phyloP scores from a whole-genome alignment of 2,797 vertebrate genomes.

The Gambusia yucatana region DNA sequence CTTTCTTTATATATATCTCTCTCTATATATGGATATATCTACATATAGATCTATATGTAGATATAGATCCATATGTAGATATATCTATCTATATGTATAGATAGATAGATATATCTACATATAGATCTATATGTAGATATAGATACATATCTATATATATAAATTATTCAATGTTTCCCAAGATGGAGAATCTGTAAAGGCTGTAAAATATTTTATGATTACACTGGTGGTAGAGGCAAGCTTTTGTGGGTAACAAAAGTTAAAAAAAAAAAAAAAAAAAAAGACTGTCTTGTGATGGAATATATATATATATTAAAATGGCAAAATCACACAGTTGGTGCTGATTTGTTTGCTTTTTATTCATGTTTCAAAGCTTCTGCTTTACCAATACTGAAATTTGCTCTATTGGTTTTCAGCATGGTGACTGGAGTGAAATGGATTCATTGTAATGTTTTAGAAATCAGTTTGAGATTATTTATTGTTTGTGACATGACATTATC shows the following conservation, averaged over 20 bases:
- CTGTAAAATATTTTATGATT: slow-evolving; percentile 32
- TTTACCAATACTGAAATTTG: background rate
- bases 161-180: no score
- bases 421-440: background rate
- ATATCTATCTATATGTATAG: no score
- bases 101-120: no score
- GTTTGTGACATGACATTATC: background rate
- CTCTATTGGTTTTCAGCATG: background rate
- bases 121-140: no score
- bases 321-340: background rate
- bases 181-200: slow-evolving; percentile 6
- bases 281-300: no score
- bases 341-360: background rate
- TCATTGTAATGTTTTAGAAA: background rate
- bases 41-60: no score
- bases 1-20: no score
- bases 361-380: background rate
- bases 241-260: slow-evolving; percentile 1
- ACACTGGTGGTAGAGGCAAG: slow-evolving; percentile 29
- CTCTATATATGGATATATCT: no score
- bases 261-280: no score
- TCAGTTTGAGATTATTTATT: background rate
- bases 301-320: no score
- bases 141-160: no score
- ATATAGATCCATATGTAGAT: no score